These are phyloP conservation scores for Papilio glaucus DNA, from an alignment of 1,140 invertebrate species.

Conservation along the genomic window DNA sequence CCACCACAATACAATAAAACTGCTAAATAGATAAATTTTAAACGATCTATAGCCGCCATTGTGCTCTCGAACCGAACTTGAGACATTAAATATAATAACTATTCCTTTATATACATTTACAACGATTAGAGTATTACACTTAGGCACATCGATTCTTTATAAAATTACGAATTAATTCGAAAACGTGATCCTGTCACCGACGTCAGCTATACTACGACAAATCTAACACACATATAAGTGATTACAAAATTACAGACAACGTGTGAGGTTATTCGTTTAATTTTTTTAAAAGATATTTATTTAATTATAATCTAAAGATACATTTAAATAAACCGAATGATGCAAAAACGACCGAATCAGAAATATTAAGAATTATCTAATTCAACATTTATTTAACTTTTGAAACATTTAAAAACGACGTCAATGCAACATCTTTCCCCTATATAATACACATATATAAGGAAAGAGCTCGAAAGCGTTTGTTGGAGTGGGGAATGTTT, in stretches of 20 bases:
- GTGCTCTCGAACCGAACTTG: constrained; percentile 44
- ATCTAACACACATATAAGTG: constrained; percentile 70
- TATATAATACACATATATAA: constrained; percentile 72
- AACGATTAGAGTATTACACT: constrained; percentile 80
- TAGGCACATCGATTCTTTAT: constrained; percentile 84
- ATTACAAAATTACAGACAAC: constrained; percentile 57
- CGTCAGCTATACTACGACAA: constrained; percentile 73
- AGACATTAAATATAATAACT: constrained; percentile 64
- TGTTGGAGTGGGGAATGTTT: constrained; percentile 56
- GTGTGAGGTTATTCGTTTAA: constrained; percentile 56
- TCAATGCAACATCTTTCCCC: constrained; percentile 67
- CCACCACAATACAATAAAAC: constrained; percentile 41
- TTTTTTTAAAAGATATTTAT: constrained; percentile 45
- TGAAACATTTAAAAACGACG: constrained; percentile 65
- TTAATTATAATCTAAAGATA: constrained; percentile 40
- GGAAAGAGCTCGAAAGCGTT: constrained; percentile 72
- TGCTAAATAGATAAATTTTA: constrained; percentile 57
- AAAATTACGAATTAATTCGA: constrained; percentile 81
- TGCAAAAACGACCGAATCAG: constrained; percentile 53
- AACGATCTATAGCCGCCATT: constrained; percentile 39
- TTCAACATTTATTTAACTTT: constrained; percentile 70
- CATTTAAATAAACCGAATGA: constrained; percentile 52
- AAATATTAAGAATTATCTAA: constrained; percentile 58
- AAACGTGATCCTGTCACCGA: constrained; percentile 75
- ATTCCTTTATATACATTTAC: constrained; percentile 75